A percentile compares a stretch with the other conserved stretches of the same genome.
phyloP scores from a whole-genome alignment of 2,888 invertebrate genomes.

The Temnothorax ravouxi region DNA sequence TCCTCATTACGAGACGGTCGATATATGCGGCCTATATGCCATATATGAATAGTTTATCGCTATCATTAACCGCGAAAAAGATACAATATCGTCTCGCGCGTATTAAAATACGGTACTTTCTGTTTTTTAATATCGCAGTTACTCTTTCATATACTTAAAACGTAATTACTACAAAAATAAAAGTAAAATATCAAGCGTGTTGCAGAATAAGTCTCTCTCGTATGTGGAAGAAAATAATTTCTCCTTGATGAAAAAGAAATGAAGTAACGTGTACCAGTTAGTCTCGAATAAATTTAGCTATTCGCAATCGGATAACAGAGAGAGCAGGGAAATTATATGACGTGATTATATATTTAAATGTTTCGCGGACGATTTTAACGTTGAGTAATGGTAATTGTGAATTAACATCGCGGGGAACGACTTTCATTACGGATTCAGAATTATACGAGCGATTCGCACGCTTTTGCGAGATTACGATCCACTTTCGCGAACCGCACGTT shows the following conservation, averaged over 20 bases:
- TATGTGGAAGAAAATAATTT: not conserved
- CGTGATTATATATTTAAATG: slow-evolving; percentile 33
- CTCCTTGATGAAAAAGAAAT: not conserved
- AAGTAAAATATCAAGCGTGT: no score
- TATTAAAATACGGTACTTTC: not conserved
- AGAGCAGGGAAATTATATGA: slow-evolving; percentile 18
- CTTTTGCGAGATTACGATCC: slow-evolving; percentile 22
- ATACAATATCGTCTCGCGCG: not conserved
- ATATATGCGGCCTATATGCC: not conserved
- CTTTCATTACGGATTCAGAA: slow-evolving; percentile 37
- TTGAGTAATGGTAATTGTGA: slow-evolving; percentile 24
- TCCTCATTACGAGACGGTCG: slow-evolving; percentile 31
- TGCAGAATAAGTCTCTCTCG: not conserved
- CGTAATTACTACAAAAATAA: not conserved
- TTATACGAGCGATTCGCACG: slow-evolving; percentile 14
- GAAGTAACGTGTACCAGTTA: not conserved
- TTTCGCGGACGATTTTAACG: slow-evolving; percentile 3
- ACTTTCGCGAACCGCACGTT: slow-evolving; percentile 14
- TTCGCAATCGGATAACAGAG: not conserved
- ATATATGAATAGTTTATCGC: not conserved
- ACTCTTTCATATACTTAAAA: not conserved
- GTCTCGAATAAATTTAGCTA: slow-evolving; percentile 13
- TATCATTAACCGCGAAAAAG: not conserved
- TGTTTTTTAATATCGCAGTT: not conserved
- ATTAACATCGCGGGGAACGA: slow-evolving; percentile 24